Base-by-base conservation (phyloP, 2,113 vertebrate species). In the Sorex fumeus region DNA sequence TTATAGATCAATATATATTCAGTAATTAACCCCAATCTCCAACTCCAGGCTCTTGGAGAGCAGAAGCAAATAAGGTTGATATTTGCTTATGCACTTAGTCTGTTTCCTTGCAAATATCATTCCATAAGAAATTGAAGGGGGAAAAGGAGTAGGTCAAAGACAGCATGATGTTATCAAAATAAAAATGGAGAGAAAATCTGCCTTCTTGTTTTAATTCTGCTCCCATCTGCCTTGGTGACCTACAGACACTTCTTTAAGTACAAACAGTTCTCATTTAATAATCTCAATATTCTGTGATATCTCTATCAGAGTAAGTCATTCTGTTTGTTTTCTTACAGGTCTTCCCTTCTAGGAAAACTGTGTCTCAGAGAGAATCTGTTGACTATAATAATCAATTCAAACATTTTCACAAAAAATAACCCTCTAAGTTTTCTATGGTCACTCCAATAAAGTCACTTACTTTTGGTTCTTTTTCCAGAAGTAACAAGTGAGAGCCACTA, bases 391-490 rank as follows among this genome's bases (percentile, higher is more conserved):
- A 77, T 64, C 86, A 79, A 47, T 23, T 67, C 62, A 80, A 94
- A 87, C 87, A 70, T 36, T 75, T 76, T 90, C 47, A 83, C 2
- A 69, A 19, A 80, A 69, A 23, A 87, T 32, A 85, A 2, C 5
- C 27, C 47, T 57, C 47, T 15, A 53, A 64, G 21, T 90, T 15
- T 57, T 45, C 57, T 12, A 25, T 12, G 10, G 25, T 60, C 36
- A 89, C 50, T 60, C 30, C 84, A 92, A 34, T 11, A 19, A 77
- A 13, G 6, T 47, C 91, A 98, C 98, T 95, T 97, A 99, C 99
- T 99, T 98, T 95, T 99, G 99, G 96, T 99, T 99, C 94, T 99
- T 99, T 94, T 99, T 99, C 99, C 99, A 99, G 97, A 99, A 99
- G 97, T 99, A 99, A 96, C 98, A 99, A 87, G 99, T 99, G 95